These are phyloP conservation scores for Chloroceryle inda DNA, from an alignment of 2,797 vertebrate genomes.

Conservation along the genomic window DNA sequence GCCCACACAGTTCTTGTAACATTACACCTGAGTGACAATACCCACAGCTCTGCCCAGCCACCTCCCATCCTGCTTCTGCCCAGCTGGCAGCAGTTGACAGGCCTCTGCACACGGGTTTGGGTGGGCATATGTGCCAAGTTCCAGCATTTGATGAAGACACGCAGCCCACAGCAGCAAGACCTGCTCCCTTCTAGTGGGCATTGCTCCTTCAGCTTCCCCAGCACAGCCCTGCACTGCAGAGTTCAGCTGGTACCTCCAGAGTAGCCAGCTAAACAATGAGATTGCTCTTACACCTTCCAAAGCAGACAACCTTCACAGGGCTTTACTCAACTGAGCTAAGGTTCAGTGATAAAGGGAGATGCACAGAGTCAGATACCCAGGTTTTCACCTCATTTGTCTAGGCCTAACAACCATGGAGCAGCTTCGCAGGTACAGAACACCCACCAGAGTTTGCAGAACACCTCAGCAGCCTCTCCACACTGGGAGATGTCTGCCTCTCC, in stretches of 20 bases:
- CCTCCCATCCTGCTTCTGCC: neutral
- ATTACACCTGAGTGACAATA: conserved; percentile 23
- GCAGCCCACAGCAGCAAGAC: neutral
- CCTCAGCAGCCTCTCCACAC: neutral
- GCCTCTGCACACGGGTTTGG: accelerated
- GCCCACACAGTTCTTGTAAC: neutral
- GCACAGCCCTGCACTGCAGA: neutral
- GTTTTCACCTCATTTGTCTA: neutral
- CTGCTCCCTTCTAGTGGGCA: neutral
- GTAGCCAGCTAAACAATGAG: neutral
- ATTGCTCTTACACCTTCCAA: neutral
- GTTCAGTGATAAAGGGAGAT: neutral
- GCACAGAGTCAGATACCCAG: neutral
- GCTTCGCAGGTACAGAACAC: neutral
- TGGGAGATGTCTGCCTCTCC: neutral
- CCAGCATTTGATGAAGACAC: accelerated
- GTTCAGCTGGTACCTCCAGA: neutral
- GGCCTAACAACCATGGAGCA: neutral
- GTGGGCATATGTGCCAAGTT: neutral
- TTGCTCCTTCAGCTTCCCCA: accelerated
- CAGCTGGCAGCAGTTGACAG: neutral
- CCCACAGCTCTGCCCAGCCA: neutral
- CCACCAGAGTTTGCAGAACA: neutral
- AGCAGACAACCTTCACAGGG: neutral
- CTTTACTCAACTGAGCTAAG: neutral